Base-by-base conservation (phyloP, 1,140 invertebrate genomes). In the Metaphire vulgaris region DNA sequence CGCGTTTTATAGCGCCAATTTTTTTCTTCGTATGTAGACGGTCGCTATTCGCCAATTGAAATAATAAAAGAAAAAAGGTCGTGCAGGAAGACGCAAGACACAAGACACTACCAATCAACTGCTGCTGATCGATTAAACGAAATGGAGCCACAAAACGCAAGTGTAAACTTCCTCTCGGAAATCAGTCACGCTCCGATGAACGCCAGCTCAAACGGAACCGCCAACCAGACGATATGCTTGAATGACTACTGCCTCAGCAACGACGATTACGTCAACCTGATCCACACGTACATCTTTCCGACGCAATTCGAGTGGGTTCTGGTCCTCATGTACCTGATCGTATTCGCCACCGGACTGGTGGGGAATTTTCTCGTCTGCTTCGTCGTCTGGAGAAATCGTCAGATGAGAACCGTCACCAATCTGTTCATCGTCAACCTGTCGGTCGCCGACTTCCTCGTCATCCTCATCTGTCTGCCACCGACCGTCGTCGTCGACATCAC, bases 391-490 rank as follows among this genome's bases (percentile, higher is more conserved):
- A 88, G 92, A 31, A 94, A 95, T 83, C 90, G 90, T 33, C 88
- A 90, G 0, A 95, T 98, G 93, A 87, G 92, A 41, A 95, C 92
- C 81, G 92, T 96, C 2, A 96, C 94, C 0, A 96, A 97, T 86
- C 93, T 93, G 82, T 95, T 96, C 86, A 94, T 97, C 79, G 92
- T 95, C n/a, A 97, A 96, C 83, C 86, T 97, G 78, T 94, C 95
- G 0, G 88, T 94, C 0, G 94, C 94, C 0, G 95, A 97, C 85
- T 91, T 97, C 76, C 88, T 97, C 82, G 94, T 97, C 67, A 91
- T 96, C 74, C 82, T 96, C 6, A 90, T 95, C 76, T 96, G 94
- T 84, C 87, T 95, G 72, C 93, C 94, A 0, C 90, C 93, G 0
- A 93, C 93, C 0, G 90, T 97, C 16, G 83, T 95, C 21, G 94